phyloP scores from a whole-genome alignment of 2,797 vertebrate genomes.

The Chromobotia macracanthus region DNA sequence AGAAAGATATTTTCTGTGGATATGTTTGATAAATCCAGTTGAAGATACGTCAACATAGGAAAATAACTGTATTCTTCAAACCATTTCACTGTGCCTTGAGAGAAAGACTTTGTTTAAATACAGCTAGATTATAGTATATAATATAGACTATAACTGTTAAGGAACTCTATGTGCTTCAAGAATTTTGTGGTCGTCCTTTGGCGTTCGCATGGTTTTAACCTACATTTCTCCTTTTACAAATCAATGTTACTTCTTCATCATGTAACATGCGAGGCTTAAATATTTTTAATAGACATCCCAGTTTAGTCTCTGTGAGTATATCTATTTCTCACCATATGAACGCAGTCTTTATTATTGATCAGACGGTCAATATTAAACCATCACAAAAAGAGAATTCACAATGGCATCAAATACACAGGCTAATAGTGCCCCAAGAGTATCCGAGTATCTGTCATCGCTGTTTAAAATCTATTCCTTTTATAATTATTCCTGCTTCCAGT shows the following conservation, averaged over 20 bases:
- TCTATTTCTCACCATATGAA: constrained; percentile 44
- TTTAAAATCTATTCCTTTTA: constrained; percentile 28
- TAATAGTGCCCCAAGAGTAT: constrained; percentile 3
- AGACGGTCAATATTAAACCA: constrained; percentile 50
- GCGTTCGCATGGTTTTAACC: neutral
- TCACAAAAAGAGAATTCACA: constrained; percentile 39
- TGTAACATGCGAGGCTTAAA: constrained; percentile 14
- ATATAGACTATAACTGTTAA: too few species aligned
- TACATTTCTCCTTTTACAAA: neutral
- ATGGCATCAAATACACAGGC: constrained; percentile 22
- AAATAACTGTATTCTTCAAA: too few species aligned
- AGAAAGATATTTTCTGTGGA: neutral
- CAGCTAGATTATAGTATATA: too few species aligned
- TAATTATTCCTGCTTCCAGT: constrained; percentile 17
- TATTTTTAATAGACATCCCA: constrained; percentile 47
- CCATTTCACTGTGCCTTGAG: too few species aligned
- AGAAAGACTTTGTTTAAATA: too few species aligned
- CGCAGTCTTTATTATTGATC: constrained; percentile 50
- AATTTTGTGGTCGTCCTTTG: constrained; percentile 7
- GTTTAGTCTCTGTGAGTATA: constrained; percentile 30
- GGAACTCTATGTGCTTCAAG: constrained; percentile 21
- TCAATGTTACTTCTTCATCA: constrained; percentile 11
- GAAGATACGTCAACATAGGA: too few species aligned
- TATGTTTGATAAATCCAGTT: neutral
- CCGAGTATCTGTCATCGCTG: neutral